A percentile compares a stretch with the other conserved stretches of the same genome.
Evolutionary conservation across 2,113 vertebrate genomes (phyloP).

Genomic region (Gymnarchus niloticus): DNA sequence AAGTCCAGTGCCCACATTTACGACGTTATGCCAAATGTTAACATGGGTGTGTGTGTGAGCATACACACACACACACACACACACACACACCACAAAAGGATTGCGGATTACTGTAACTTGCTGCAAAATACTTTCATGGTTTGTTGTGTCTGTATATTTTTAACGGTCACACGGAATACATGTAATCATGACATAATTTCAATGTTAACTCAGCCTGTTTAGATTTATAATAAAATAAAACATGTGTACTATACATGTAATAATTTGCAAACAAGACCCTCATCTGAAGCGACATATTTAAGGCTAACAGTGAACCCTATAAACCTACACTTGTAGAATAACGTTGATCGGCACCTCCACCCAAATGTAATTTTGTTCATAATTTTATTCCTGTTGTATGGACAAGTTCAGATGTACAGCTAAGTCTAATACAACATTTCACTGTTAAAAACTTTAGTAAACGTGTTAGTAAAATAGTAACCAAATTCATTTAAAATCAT

Average conservation of each 20-base stretch:
- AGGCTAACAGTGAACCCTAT: neutral
- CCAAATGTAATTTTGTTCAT: neutral
- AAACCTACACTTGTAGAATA: neutral
- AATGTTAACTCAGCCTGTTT: neutral
- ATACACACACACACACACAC: neutral
- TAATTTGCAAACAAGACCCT: neutral
- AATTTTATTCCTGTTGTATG: neutral
- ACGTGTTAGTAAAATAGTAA: neutral
- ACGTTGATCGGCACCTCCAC: neutral
- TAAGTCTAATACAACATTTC: neutral
- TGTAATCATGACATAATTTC: neutral
- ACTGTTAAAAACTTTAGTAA: neutral
- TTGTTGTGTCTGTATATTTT: neutral
- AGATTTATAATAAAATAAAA: neutral
- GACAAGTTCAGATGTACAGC: neutral
- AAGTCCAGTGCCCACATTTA: slow-evolving; percentile 7
- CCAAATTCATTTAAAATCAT: neutral
- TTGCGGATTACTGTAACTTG: neutral
- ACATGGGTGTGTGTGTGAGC: neutral
- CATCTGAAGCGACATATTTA: neutral
- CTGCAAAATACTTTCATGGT: neutral
- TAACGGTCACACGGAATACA: neutral
- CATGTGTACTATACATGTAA: neutral
- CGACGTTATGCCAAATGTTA: slow-evolving; percentile 9
- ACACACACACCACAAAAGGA: neutral